phyloP scores from a whole-genome alignment of 2,113 vertebrate genomes.

The Amazona vittata region DNA sequence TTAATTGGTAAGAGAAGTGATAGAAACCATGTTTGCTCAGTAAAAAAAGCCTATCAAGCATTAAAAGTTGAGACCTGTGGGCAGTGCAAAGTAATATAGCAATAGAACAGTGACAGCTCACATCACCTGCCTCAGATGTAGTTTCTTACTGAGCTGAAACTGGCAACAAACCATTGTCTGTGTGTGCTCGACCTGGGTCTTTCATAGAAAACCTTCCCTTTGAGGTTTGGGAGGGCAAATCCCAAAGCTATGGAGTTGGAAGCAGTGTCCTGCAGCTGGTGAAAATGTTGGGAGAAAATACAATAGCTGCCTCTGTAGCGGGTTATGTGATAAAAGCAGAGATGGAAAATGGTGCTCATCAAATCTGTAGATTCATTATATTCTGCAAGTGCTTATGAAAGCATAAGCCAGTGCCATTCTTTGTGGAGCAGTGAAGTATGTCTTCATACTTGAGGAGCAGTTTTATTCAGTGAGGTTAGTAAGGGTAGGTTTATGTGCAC shows the following conservation, averaged over 20 bases:
- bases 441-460: too few species aligned
- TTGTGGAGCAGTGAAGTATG: not conserved
- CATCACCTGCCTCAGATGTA: too few species aligned
- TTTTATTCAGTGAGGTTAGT: not conserved
- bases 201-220: not conserved
- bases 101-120: not conserved
- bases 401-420: not conserved
- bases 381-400: not conserved
- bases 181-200: too few species aligned
- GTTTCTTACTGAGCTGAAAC: not conserved
- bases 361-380: not conserved
- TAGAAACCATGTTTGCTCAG: not conserved
- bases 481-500: not conserved
- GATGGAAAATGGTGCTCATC: not conserved
- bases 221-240: not conserved
- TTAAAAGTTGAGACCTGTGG: not conserved
- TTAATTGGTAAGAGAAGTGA: not conserved
- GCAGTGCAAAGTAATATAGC: not conserved
- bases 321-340: not conserved
- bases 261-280: not conserved
- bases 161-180: not conserved
- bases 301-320: rapidly evolving
- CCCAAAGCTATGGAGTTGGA: not conserved
- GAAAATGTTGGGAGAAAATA: not conserved
- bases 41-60: not conserved